Base-by-base conservation (phyloP, 1,140 invertebrate genomes). In the Heliconius hermathena region DNA sequence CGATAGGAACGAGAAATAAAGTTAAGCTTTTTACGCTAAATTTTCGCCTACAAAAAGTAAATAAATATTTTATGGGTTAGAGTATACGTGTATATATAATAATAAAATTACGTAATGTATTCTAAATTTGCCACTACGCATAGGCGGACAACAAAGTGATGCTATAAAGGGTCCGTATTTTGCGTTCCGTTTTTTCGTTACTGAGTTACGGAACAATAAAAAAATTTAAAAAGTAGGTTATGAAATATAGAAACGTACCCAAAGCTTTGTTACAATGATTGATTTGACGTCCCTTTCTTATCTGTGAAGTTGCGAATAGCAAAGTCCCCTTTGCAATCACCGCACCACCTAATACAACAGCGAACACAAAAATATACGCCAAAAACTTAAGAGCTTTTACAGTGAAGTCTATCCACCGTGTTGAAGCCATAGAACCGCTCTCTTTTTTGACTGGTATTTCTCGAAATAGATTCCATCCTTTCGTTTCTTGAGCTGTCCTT, bases 381-480 rank as follows among this genome's bases (percentile, higher is more conserved):
- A 98, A 85, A 54, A 98, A 95, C 95, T 99, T 99, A 71, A 98
- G 95, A 79, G 98, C 95, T 94, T 98, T 98, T 33, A 98, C 97
- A 49, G 97, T 98, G 85, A 97, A 94, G 85, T 98, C 97, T 77
- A 98, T 95, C 94, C 97, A 98, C 90, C 95, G 96, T 87, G 97
- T 97, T 85, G 97, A 97, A 29, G 96, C 97, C 96, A 97, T 97
- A 36, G 98, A 98, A 52, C 97, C 98, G 74, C 97, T 97, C 88
- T 98, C 97, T 85, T 97, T 96, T 91, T 98, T 98, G 60, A 97
- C 96, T 3, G 98, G 98, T 71, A 98, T 96, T 91, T 98, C 97
- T 87, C 98, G 95, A 92, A 99, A 99, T 1, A 99, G 97, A 95
- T 99, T 98, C 98, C 98, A 99, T 96, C 97, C 97, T 97, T 98